These are phyloP conservation scores for Metellina segmentata DNA, from an alignment of 2,888 invertebrate species.

Conservation along the genomic window DNA sequence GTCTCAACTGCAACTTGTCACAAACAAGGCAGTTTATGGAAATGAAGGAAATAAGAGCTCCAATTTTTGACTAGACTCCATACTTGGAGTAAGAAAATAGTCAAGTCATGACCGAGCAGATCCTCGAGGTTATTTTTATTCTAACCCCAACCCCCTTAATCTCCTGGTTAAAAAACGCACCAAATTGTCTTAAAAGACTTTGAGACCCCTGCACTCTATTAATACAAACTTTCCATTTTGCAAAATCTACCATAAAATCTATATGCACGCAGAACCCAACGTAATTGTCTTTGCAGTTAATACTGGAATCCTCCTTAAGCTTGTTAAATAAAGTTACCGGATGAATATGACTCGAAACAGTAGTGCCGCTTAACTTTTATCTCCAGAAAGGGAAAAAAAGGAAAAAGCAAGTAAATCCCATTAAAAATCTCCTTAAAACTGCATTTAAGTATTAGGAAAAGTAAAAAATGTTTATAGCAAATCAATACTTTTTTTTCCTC, in stretches of 20 bases:
- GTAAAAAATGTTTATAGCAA: neutral
- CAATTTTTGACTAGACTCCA: too few relatives aligned
- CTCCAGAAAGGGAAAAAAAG: neutral
- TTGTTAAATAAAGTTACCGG: neutral
- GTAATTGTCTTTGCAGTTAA: neutral
- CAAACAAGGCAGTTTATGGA: too few relatives aligned
- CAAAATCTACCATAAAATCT: slow-evolving; percentile 1
- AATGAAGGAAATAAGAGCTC: too few relatives aligned
- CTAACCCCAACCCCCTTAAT: neutral
- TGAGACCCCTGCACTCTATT: neutral
- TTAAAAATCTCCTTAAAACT: neutral
- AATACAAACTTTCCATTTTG: neutral
- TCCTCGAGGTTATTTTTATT: neutral
- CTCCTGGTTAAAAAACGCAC: neutral
- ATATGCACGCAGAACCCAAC: neutral
- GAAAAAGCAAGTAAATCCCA: neutral
- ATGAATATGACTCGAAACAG: neutral
- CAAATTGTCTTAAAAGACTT: neutral
- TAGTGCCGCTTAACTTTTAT: neutral
- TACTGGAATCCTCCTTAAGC: neutral
- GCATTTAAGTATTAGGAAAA: neutral
- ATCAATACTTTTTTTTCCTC: neutral
- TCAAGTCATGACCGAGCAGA: neutral
- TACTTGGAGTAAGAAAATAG: too few relatives aligned
- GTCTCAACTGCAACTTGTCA: too few relatives aligned